Evolutionary conservation across 1,140 invertebrate genomes (phyloP).

Genomic region (Drosophila albomicans): DNA sequence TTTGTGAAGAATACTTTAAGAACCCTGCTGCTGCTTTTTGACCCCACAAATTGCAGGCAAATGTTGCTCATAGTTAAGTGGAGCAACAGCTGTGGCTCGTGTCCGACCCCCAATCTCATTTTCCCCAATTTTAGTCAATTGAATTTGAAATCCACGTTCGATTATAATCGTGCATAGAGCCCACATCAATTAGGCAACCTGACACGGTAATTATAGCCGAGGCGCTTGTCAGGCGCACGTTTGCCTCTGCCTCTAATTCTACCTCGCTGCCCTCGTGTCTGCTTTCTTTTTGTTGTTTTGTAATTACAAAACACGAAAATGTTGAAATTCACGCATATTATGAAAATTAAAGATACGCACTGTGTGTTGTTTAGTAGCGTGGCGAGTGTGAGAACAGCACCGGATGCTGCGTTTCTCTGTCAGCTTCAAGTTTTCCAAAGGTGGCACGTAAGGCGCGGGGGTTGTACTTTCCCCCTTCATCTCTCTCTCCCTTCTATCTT

Average conservation of each 20-base stretch:
- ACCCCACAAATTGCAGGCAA: not conserved
- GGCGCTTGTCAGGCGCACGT: conserved; percentile 51
- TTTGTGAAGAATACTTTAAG: too few relatives aligned
- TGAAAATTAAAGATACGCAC: conserved; percentile 78
- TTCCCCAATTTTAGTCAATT: not conserved
- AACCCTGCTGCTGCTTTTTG: too few relatives aligned
- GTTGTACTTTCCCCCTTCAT: conserved; percentile 16
- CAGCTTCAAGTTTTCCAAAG: conserved; percentile 10
- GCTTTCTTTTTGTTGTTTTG: conserved; percentile 46
- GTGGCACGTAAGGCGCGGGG: conserved; percentile 13
- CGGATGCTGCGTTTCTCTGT: conserved; percentile 62
- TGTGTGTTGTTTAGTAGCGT: conserved; percentile 32
- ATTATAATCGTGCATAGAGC: conserved; percentile 13
- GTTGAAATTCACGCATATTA: conserved; percentile 82
- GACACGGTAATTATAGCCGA: conserved; percentile 69
- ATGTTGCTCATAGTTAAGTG: not conserved
- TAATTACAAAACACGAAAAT: conserved; percentile 81
- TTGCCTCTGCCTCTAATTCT: not conserved
- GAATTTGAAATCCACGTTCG: not conserved
- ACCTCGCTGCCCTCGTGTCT: not conserved
- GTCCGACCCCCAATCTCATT: not conserved
- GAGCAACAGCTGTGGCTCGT: conserved; percentile 1
- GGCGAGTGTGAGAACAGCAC: conserved; percentile 69
- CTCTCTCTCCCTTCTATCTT: not conserved
- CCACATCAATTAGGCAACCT: conserved; percentile 74